Percentiles rank a stretch among this genome's conserved stretches.
Evolutionary conservation across 1,140 invertebrate genomes (phyloP).

Genomic region (Drosophila willistoni): DNA sequence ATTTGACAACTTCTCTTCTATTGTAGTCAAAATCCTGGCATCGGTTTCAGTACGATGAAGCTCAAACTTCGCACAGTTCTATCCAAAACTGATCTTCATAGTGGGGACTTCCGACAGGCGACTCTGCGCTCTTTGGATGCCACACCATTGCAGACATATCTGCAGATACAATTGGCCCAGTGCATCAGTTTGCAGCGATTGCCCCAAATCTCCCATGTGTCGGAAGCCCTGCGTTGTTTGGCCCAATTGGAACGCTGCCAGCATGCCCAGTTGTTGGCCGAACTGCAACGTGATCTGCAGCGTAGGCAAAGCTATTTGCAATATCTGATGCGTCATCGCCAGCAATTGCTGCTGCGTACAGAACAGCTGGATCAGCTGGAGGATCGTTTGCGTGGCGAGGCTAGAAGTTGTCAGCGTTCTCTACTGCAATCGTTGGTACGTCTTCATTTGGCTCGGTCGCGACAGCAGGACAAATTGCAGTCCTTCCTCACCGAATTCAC

Average conservation of each 20-base stretch:
- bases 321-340: slow-evolving; percentile 92
- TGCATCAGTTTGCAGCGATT: slow-evolving; percentile 93
- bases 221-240: slow-evolving; percentile 91
- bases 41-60: slow-evolving; percentile 92
- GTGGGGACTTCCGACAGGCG: slow-evolving; percentile 79
- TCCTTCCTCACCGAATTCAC: slow-evolving; percentile 91
- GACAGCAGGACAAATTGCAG: slow-evolving; percentile 86
- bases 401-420: slow-evolving; percentile 90
- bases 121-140: slow-evolving; percentile 61
- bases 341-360: slow-evolving; percentile 91
- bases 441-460: slow-evolving; percentile 89
- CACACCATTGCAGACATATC: slow-evolving; percentile 84
- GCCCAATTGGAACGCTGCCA: slow-evolving; percentile 89
- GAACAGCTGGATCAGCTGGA: slow-evolving; percentile 90
- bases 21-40: slow-evolving; percentile 30
- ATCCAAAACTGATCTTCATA: slow-evolving; percentile 90
- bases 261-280: slow-evolving; percentile 90
- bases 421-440: slow-evolving; percentile 91
- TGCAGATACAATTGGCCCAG: slow-evolving; percentile 93
- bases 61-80: slow-evolving; percentile 96
- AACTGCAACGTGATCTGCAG: slow-evolving; percentile 92
- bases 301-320: slow-evolving; percentile 91
- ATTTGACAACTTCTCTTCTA: not conserved
- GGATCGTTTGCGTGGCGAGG: slow-evolving; percentile 88
- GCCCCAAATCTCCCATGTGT: slow-evolving; percentile 91